These are phyloP conservation scores for Aromia moschata DNA, from an alignment of 2,888 invertebrate genomes.

Conservation along the genomic window DNA sequence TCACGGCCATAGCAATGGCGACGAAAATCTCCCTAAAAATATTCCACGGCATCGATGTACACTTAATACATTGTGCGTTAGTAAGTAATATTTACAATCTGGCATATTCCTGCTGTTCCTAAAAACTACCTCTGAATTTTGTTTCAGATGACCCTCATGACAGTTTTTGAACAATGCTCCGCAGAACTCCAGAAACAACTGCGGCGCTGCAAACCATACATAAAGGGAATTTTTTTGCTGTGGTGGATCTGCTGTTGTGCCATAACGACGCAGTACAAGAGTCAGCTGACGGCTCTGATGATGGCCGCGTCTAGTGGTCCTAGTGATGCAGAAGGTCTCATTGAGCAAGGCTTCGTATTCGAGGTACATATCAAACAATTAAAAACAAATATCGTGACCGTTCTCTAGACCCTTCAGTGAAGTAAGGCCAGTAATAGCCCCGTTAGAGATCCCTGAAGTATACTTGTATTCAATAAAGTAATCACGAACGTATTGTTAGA, in stretches of 20 bases:
- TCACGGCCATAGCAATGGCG: background rate
- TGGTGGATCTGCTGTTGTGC: constrained; percentile 40
- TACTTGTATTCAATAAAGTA: background rate
- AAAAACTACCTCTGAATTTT: background rate
- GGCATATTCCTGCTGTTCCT: background rate
- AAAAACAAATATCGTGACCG: background rate
- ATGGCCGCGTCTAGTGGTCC: constrained; percentile 27
- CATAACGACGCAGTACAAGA: constrained; percentile 36
- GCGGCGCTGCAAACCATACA: constrained; percentile 9
- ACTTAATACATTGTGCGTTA: background rate
- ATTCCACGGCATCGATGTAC: background rate
- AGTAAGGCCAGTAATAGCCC: background rate
- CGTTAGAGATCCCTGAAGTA: background rate
- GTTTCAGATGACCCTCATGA: background rate
- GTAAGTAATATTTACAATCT: background rate
- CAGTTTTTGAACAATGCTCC: constrained; percentile 15
- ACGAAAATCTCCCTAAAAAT: background rate
- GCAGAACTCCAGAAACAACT: constrained; percentile 9
- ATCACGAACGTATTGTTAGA: too few relatives aligned
- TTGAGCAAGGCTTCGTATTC: constrained; percentile 27
- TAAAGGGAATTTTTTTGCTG: constrained; percentile 31
- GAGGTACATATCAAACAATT: constrained; percentile 16
- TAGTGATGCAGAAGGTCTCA: constrained; percentile 27
- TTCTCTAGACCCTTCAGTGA: background rate
- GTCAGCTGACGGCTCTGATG: constrained; percentile 29